Evolutionary conservation across 2,113 vertebrate species (phyloP), one percentile per base, ranked within the genome.

Genomic region (Isurus oxyrinchus): DNA sequence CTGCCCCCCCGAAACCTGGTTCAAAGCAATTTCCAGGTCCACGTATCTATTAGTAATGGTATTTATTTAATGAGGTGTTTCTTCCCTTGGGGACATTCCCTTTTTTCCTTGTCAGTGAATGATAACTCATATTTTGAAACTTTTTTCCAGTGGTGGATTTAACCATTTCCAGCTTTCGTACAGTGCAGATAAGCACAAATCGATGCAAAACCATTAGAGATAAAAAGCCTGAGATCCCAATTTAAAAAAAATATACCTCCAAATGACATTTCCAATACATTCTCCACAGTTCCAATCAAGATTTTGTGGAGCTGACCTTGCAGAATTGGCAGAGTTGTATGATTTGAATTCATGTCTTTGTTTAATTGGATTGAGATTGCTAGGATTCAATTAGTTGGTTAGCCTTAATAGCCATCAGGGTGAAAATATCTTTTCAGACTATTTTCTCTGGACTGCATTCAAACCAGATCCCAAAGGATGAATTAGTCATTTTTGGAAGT

Each of bases 401-500:
- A 67, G 66, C 25, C 27, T 69, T 95, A 72, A 72, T 53, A 95
- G 49, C 44, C 66, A 72, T 95, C 44, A 72, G 44, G 31, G 55
- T 95, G 67, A 95, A 95, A 16, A 55, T 3, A 72, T 35, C 44
- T 95, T 95, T 95, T 31, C 40, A 53, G 66, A 95, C 66, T 53
- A 14, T 95, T 72, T 95, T 72, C 66, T 95, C 94, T 95, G 94
- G 66, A 76, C 25, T 95, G 21, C 44, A 95, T 95, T 95, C 49
- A 95, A 95, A 95, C 27, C 49, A 55, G 67, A 44, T 72, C 67
- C 67, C 67, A 76, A 8, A 69, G 55, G 94, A 35, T 19, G 25
- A 72, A 72, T 53, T 31, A 72, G 49, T 72, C 21, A 5, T 16
- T 53, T 95, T 72, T 72, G 23, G 49, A 76, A 69, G 27, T 19